Conservation (phyloP, 2,797 vertebrate genomes). For the Poecilia picta region DNA sequence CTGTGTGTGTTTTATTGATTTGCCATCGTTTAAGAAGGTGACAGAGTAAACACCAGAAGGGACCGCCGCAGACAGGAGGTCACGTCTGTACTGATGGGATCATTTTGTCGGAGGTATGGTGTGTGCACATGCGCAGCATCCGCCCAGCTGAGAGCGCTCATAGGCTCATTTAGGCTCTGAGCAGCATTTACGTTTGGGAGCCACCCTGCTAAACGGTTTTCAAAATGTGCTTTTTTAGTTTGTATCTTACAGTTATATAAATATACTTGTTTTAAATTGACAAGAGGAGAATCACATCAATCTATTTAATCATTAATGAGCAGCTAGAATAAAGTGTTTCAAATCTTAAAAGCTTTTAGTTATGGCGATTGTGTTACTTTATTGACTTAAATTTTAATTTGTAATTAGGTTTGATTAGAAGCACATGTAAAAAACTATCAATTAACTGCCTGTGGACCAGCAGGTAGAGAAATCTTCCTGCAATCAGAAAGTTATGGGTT, state of each 20-base stretch:
- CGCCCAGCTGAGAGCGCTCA: conserved; percentile 8
- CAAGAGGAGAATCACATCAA: background rate
- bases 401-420: background rate
- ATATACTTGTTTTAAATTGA: background rate
- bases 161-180: background rate
- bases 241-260: background rate
- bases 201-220: background rate
- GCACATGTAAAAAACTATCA: background rate
- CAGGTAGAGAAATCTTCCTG: background rate
- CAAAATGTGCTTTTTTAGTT: background rate
- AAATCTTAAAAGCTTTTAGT: background rate
- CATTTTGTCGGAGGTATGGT: conserved; percentile 41
- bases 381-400: background rate
- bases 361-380: background rate
- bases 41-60: conserved; percentile 67
- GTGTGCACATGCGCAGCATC: conserved; percentile 27
- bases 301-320: background rate
- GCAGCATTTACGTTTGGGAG: background rate
- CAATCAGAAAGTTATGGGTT: background rate
- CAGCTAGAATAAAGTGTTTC: background rate
- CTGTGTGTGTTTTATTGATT: conserved; percentile 60
- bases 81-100: conserved; percentile 39
- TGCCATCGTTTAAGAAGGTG: conserved; percentile 56
- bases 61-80: conserved; percentile 52
- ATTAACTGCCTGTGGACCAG: background rate